Evolutionary conservation across 35 echinoderm and acorn worm genomes (phyloP).

Genomic region (Ophiothrix spiculata): DNA sequence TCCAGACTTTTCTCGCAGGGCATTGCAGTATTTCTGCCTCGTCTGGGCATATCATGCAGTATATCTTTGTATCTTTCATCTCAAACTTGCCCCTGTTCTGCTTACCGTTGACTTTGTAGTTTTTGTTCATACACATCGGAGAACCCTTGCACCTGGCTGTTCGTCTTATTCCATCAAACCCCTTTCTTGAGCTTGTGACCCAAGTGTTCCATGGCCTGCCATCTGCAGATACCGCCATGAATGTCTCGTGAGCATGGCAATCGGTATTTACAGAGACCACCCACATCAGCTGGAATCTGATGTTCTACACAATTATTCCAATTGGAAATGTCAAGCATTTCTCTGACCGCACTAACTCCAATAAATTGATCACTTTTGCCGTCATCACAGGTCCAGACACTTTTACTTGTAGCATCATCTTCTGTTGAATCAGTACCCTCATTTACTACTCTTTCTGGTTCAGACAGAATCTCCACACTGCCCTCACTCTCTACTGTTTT

Average conservation of each 20-base stretch:
- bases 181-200: background rate
- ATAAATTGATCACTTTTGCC: too few relatives aligned
- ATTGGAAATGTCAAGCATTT: background rate
- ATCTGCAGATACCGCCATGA: background rate
- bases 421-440: background rate
- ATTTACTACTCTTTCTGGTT: background rate
- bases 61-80: background rate
- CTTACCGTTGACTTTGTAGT: background rate
- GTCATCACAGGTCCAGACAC: background rate
- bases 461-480: background rate
- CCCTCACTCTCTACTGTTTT: background rate
- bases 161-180: background rate
- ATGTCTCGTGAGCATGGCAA: background rate
- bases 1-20: slow-evolving; percentile 1
- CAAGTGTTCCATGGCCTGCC: background rate
- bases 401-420: background rate
- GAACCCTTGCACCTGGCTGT: background rate
- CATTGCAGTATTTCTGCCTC: background rate
- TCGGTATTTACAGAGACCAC: background rate
- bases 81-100: slow-evolving; percentile 2
- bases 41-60: background rate
- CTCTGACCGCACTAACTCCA: too few relatives aligned
- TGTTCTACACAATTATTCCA: background rate
- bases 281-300: background rate
- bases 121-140: background rate